Evolutionary conservation across 1,140 invertebrate genomes (phyloP), one percentile per base, ranked within the genome.

Genomic region (Lithobius niger): DNA sequence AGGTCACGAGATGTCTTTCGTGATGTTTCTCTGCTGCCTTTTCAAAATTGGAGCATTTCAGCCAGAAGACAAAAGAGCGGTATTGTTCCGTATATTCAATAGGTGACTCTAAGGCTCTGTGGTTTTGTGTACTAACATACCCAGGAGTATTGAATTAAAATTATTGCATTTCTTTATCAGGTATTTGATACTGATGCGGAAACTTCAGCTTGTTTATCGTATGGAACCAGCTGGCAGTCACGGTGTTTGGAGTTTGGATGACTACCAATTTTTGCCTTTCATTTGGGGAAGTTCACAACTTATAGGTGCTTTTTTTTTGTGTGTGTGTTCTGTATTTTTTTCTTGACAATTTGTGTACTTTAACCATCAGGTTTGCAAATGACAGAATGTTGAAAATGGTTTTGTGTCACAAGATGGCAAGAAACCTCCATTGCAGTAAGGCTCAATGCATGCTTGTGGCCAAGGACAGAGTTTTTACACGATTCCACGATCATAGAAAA

Each of bases 211-310:
- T 53, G 84, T 78, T 1, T 99, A 99, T 69, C 79, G 89, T 66
- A 97, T 99, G 91, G 97, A 99, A 73, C 97, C 97, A 26, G 97
- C 97, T 24, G 97, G 97, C n/a, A 96, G 91, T 73, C 93, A 97
- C 66, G 97, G 97, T 10, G 96, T 94, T 2, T 95, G 93, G 90
- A 91, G 90, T 64, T 75, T 98, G 48, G 97, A 99, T 73, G 97
- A 99, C 73, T 98, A 90, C 73, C 97, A 99, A 69, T 99, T 99
- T 75, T 78, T 98, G 28, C 94, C 97, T 22, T 99, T 99, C 65
- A 86, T 99, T 65, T 99, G 92, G 90, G 96, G 97, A 19, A 97
- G 93, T 72, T 83, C 95, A 47, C 97, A 99, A 69, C 75, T 99
- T 3, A 78, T 95, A 55, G 84, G 88, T 87, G 75, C 68, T 63